Base-by-base conservation (phyloP, 2,113 vertebrate genomes). In the Hyla sarda region DNA sequence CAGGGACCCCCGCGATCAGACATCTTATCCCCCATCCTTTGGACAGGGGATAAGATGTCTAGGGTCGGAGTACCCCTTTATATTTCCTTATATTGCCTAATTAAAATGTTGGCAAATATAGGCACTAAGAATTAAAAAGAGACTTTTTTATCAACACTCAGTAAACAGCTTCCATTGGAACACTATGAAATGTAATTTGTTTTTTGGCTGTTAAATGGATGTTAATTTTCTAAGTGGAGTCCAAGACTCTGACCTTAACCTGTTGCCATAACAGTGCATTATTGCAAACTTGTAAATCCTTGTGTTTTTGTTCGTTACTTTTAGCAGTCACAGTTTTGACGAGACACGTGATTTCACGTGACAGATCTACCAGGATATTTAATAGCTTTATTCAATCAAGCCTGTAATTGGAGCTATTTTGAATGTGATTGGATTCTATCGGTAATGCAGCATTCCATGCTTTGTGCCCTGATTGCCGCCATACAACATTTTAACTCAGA, bases 351-450 rank as follows among this genome's bases (percentile, higher is more conserved):
- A 65, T 65, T 84, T 30, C 65, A 19, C 25, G 77, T 23, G 12
- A 25, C 56, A 69, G 54, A 28, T 82, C 62, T 87, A 90, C 89
- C 32, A 89, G 67, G n/a, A 88, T 90, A 37, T 6, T 67, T 88
- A 89, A 78, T 79, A 85, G 50, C 5, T 62, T 76, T 60, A 87
- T 73, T 87, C 74, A 77, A 87, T 88, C 82, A 82, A 65, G 19
- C 78, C 34, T 67, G 67, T 77, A 74, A 75, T 34, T 62, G 12
- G 69, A 52, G 3, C 16, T 89, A 1, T 88, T 89, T 85, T 88
- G 84, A 48, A 89, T 87, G 48, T 67, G 67, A 89, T 71, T 89
- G n/a, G 34, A 87, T 89, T 84, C 77, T 88, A 65, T 56, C 34
- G 13, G 47, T 21, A 34, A 60, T 87, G 16, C 74, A 25, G 56